Percentiles rank a stretch among this genome's conserved stretches.
Evolutionary conservation across 1,140 invertebrate species (phyloP).

Genomic region (roundworm (Caenorhabditis elegans)): WBcel235 BX284603.4:8200501-8201000

Average conservation of each 20-base stretch:
- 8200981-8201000: conserved; percentile 78
- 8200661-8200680: too few species aligned
- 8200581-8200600: too few species aligned
- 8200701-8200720: too few species aligned
- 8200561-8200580: too few species aligned
- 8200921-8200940: conserved; percentile 57
- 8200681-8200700: too few species aligned
- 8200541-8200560: too few species aligned
- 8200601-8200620: too few species aligned
- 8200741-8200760: not conserved
- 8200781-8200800: conserved; percentile 54
- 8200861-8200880: conserved; percentile 61
- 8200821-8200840: conserved; percentile 59
- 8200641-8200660: too few species aligned
- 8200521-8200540: too few species aligned
- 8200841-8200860: conserved; percentile 58
- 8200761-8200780: not conserved
- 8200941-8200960: conserved; percentile 49
- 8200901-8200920: conserved; percentile 55
- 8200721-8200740: too few species aligned
- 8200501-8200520: too few species aligned
- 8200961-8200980: conserved; percentile 73
- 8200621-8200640: too few species aligned
- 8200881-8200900: conserved; percentile 54
- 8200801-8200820: conserved; percentile 61